A percentile compares a stretch with the other conserved stretches of the same genome.
Conservation (phyloP, 2,888 invertebrate species). For the Brachypalpus laphriformis region DNA sequence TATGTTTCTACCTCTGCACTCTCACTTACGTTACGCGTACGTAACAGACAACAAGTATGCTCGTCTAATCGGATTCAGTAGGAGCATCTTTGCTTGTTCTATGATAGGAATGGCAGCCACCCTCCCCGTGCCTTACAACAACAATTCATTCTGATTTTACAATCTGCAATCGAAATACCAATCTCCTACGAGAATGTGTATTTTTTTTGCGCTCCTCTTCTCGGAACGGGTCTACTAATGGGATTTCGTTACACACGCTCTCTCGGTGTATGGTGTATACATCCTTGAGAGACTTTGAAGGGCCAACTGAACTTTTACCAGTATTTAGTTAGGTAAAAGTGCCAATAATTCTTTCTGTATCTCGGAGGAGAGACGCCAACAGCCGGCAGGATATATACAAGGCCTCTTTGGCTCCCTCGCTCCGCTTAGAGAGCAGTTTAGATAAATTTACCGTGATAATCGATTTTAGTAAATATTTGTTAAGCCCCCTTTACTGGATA, state of each 20-base stretch:
- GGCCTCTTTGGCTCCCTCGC: background rate
- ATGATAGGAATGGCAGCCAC: background rate
- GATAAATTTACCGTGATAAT: conserved; percentile 71
- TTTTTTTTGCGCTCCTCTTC: background rate
- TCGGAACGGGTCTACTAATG: conserved; percentile 30
- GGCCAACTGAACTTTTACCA: conserved; percentile 41
- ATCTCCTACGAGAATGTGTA: conserved; percentile 27
- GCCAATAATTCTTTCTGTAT: conserved; percentile 53
- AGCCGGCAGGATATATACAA: conserved; percentile 16
- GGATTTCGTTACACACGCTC: conserved; percentile 51
- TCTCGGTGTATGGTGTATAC: background rate
- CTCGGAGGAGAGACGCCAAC: conserved; percentile 5
- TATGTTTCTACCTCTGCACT: background rate
- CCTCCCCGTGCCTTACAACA: background rate
- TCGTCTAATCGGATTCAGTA: conserved; percentile 42
- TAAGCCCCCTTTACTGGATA: conserved; percentile 7
- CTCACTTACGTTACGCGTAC: background rate
- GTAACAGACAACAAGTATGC: background rate
- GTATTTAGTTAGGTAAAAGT: conserved; percentile 28
- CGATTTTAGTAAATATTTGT: conserved; percentile 63
- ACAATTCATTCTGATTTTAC: conserved; percentile 41
- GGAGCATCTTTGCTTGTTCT: background rate
- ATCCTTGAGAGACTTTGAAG: conserved; percentile 34
- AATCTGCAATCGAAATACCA: conserved; percentile 51
- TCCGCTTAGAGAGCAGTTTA: conserved; percentile 61